Evolutionary conservation across 1,140 invertebrate species (phyloP), one percentile per base, ranked within the genome.

Genomic region (Drosophila auraria): DNA sequence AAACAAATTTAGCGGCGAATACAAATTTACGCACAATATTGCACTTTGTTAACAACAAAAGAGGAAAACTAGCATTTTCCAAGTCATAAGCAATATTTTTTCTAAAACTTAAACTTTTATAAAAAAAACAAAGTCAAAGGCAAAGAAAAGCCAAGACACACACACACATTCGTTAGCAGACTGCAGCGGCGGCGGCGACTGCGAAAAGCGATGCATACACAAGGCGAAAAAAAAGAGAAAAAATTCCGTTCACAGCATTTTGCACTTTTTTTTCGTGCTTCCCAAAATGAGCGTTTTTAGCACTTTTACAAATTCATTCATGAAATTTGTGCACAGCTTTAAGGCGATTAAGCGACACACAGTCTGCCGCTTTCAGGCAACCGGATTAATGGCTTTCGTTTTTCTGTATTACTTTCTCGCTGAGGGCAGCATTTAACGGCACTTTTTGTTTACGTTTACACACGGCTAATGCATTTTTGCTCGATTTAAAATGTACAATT

Each of bases 291-390:
- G 25, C 17, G 50, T 56, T 76, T 65, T 78, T 44, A 66, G 59
- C 69, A 72, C 74, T 80, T 72, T 63, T 71, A 56, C 53, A 65
- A 78, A 71, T 87, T 89, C 84, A 87, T 87, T 87, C 84, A 87
- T 87, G 63, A 89, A 89, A 65, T 53, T 76, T 64, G 57, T 73
- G 36, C 30, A 42, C 27, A 33, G 23, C 27, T 25, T 86, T 71
- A 54, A 66, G 80, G 63, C 65, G 68, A 69, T 69, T 73, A 58
- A 68, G 33, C 65, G 66, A 53, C 66, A 51, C 11, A 17, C 25
- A 8, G 65, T 50, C 45, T 68, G 47, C 15, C 12, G 25, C 5
- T 14, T 44, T 61, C 7, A n/a, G 38, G 11, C 56, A 15, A 36
- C 17, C 49, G 33, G 25, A n/a, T 23, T 25, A 47, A 66, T 61